phyloP scores from a whole-genome alignment of 92 coral and sea anemone genomes.

The Pocillopora meandrina region DNA sequence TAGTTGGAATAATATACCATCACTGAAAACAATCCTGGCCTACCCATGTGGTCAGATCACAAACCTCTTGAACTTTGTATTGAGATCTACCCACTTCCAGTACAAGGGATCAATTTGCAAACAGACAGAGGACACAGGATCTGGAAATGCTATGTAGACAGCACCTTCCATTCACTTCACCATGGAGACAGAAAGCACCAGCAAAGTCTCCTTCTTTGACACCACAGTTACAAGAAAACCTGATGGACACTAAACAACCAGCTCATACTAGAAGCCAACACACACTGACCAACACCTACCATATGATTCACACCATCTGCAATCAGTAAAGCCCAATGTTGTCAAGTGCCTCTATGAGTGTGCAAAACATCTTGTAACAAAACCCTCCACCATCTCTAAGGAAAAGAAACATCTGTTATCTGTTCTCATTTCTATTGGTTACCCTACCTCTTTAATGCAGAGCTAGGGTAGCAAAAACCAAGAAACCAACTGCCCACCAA shows the following conservation, averaged over 20 bases:
- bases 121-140: too few species aligned
- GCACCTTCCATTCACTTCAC: conserved; percentile 26
- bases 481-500: too few species aligned
- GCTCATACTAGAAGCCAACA: conserved; percentile 27
- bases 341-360: conserved; percentile 34
- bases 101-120: too few species aligned
- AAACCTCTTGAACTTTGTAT: too few species aligned
- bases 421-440: too few species aligned
- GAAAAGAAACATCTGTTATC: background rate
- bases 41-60: too few species aligned
- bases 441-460: too few species aligned
- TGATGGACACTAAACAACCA: background rate
- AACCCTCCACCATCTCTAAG: background rate
- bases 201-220: conserved; percentile 38
- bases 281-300: conserved; percentile 40
- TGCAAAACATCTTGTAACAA: conserved; percentile 17
- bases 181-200: conserved; percentile 15
- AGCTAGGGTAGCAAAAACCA: too few species aligned
- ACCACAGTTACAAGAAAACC: too few species aligned
- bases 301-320: conserved; percentile 11
- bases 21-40: too few species aligned
- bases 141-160: background rate
- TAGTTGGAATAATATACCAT: too few species aligned
- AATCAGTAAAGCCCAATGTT: conserved; percentile 44
- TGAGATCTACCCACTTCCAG: too few species aligned